A percentile compares a stretch with the other conserved stretches of the same genome.
Evolutionary conservation across 2,888 invertebrate species (phyloP).

Genomic region (Ormyrus pomaceus): DNA sequence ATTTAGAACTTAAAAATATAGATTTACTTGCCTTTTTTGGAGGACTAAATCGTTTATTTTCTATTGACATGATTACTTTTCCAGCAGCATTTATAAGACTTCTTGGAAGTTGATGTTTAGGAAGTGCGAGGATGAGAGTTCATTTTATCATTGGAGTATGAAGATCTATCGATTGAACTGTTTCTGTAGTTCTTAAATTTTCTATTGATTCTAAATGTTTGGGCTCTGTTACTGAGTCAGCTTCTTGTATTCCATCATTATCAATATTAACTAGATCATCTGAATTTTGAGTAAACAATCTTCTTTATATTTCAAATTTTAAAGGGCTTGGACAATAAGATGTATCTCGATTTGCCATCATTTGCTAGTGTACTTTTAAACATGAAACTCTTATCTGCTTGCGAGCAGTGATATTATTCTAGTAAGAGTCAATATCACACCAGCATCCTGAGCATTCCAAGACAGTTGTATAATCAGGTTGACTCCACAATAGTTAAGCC

Average conservation of each 20-base stretch:
- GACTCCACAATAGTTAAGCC: no score
- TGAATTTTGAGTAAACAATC: slow-evolving; percentile 46
- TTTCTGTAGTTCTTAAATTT: not conserved
- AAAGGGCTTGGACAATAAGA: slow-evolving; percentile 25
- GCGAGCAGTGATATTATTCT: no score
- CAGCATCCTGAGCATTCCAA: no score
- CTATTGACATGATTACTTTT: slow-evolving; percentile 4
- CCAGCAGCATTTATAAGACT: slow-evolving; percentile 59
- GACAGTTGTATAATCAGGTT: no score
- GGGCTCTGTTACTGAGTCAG: no score
- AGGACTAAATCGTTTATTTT: slow-evolving; percentile 45
- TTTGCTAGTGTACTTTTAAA: no score
- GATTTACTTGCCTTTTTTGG: slow-evolving; percentile 40
- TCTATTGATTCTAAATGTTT: no score
- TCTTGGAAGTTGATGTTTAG: slow-evolving; percentile 62
- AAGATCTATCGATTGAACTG: not conserved
- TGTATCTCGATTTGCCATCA: slow-evolving; percentile 10
- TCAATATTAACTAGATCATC: slow-evolving; percentile 41
- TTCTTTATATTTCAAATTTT: slow-evolving; percentile 25
- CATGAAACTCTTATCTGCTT: no score
- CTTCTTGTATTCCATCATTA: slow-evolving; percentile 10
- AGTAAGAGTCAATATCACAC: no score
- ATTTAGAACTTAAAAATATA: no score
- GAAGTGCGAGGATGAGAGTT: slow-evolving; percentile 64
- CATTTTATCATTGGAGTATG: slow-evolving; percentile 19